Base-by-base conservation (phyloP, 2,888 invertebrate genomes). In the Conops quadrifasciatus region DNA sequence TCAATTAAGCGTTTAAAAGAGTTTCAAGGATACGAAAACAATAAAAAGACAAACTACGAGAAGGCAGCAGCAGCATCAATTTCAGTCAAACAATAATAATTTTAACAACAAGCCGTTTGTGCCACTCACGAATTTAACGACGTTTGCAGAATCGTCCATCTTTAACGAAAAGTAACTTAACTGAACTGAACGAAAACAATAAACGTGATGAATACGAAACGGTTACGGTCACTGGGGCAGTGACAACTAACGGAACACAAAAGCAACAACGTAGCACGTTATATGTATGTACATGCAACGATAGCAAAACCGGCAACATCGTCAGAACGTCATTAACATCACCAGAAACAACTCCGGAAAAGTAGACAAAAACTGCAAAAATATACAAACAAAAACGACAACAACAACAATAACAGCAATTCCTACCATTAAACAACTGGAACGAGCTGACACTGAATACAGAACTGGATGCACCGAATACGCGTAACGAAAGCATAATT, bases 1-100 rank as follows among this genome's bases (percentile, higher is more conserved):
- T n/a, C n/a, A n/a, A n/a, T n/a, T n/a, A n/a, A n/a, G n/a, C n/a
- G n/a, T n/a, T n/a, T n/a, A n/a, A n/a, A n/a, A n/a, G n/a, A n/a
- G n/a, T n/a, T n/a, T n/a, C n/a, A n/a, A n/a, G n/a, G 67, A 66
- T 59, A 70, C 69, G 71, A 74, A 71, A 72, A 72, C 71, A 75
- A 51, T 70, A 36, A 74, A 43, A 66, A 67, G 15, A 49, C 36
- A 47, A 62, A 51, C 28, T 36, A 64, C 58, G 67, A 30, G 45
- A 43, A 13, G 13, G 24, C 64, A 64, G 56, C 59, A 67, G 13
- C 63, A 56, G n/a, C 66, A 56, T 24, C 47, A 60, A 68, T 59
- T 36, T 56, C 36, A 71, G 62, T 26, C n/a, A n/a, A 53, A 16
- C 60, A 63, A 59, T 56, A 36, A 58, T 43, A 63, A 49, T 67